Conservation (phyloP, 2,113 vertebrate genomes). For the Dicrurus megarhynchus region DNA sequence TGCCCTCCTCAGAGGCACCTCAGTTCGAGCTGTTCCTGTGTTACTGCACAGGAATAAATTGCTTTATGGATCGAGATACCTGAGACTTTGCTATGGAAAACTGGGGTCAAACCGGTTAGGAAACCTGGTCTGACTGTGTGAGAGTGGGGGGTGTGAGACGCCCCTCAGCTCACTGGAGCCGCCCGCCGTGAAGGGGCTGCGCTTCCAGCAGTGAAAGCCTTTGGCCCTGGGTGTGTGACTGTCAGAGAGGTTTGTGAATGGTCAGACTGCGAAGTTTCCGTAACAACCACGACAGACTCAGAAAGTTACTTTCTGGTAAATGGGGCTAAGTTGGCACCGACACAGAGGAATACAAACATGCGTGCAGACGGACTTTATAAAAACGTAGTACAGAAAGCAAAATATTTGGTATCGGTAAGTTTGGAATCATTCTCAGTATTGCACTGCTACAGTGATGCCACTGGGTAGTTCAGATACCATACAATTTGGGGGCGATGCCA, state of each 20-base stretch:
- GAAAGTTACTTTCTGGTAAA: neutral
- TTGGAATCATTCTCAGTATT: neutral
- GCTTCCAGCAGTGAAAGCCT: neutral
- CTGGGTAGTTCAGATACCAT: neutral
- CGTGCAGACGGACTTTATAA: fast-evolving
- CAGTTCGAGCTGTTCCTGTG: neutral
- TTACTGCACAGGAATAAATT: neutral
- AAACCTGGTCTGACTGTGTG: neutral
- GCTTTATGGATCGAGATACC: neutral
- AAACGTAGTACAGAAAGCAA: neutral
- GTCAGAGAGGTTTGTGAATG: neutral
- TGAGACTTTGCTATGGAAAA: neutral
- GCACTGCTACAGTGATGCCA: neutral
- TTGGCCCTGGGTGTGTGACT: neutral
- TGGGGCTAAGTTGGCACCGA: neutral
- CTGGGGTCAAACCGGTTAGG: neutral
- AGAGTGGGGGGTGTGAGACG: neutral
- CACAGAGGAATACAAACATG: neutral
- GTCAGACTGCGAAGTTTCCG: neutral
- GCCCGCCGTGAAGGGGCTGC: neutral
- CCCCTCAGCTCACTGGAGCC: neutral
- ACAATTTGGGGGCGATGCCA: neutral
- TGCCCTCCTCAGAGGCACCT: neutral
- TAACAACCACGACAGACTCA: neutral
- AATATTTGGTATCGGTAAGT: neutral